Evolutionary conservation across 1,140 invertebrate genomes (phyloP), one percentile per base, ranked within the genome.

Genomic region (Amphibalanus amphitrite): DNA sequence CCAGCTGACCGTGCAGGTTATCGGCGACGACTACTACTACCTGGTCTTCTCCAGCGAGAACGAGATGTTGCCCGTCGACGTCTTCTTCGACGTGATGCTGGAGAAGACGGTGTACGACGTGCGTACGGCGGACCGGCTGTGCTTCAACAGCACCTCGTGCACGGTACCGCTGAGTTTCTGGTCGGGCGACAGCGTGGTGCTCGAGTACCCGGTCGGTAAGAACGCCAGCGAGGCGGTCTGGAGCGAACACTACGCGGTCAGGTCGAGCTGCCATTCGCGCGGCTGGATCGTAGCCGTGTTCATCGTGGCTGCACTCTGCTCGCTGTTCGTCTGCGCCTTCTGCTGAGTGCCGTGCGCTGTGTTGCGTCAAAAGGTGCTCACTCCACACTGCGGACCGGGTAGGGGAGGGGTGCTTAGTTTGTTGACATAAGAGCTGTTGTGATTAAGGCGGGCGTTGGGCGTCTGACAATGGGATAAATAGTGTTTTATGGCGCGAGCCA

Each of bases 21-120:
- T 88, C 64, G 81, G 82, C 0, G 87, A 89, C 74, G 89, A 88
- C 28, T 90, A 90, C 77, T 90, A 90, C 74, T 90, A 90, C 79
- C 90, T 91, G 78, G 87, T 91, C 0, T 90, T 90, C 81, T 89
- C 87, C 76, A 90, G 88, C 25, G 89, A 90, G 77, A 91, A 91
- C 76, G 89, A 91, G 77, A 83, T 89, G 0, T 71, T 74, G 29
- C 72, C 70, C 40, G 74, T 75, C 40, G 70, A 75, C 33, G 65
- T 78, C 28, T 75, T 71, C 23, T 85, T 88, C 10, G 82, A 83
- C 65, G 88, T 90, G 76, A 84, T 88, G 38, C 79, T 91, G 23
- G 80, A 88, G 74, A 89, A 88, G 79, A 87, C 85, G 0, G 81
- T 85, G 3, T 90, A 89, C 77, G 84, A 90, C 75, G 81, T 87